phyloP scores from a whole-genome alignment of 2,888 invertebrate species.

The Trisateles emortualis region DNA sequence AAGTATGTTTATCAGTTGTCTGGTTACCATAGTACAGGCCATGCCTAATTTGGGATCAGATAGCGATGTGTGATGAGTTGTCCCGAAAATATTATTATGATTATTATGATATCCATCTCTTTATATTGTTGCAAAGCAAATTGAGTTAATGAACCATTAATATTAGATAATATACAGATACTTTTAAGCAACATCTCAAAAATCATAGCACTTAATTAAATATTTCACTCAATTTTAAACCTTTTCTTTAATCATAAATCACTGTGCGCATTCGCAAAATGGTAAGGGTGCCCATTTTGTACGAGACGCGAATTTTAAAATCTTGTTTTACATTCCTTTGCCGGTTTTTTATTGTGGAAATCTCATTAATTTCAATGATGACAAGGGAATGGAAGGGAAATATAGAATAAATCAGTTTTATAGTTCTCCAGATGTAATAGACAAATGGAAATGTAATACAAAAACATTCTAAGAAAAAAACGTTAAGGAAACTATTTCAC shows the following conservation, averaged over 20 bases:
- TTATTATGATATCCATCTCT: too few relatives aligned
- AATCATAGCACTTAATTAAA: constrained; percentile 9
- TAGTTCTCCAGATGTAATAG: constrained; percentile 23
- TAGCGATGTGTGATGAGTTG: too few relatives aligned
- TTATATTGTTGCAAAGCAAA: too few relatives aligned
- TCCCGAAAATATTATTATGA: too few relatives aligned
- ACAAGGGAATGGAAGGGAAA: constrained; percentile 31
- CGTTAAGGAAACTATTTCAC: too few relatives aligned
- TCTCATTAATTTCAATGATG: constrained; percentile 42
- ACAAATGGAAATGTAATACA: constrained; percentile 11
- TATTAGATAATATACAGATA: not conserved
- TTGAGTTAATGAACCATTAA: too few relatives aligned
- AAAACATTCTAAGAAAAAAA: too few relatives aligned
- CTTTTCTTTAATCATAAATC: constrained; percentile 33
- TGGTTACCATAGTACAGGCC: too few relatives aligned
- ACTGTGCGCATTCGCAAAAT: constrained; percentile 41
- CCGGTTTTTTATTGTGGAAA: constrained; percentile 29
- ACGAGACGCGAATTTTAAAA: constrained; percentile 45
- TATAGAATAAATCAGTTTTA: constrained; percentile 37
- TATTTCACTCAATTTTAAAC: constrained; percentile 31
- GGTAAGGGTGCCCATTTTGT: constrained; percentile 27
- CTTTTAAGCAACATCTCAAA: not conserved
- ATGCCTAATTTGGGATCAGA: too few relatives aligned
- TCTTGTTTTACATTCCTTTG: constrained; percentile 38
- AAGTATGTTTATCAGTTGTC: too few relatives aligned